phyloP scores from a whole-genome alignment of 2,113 vertebrate species.

The Cheirogaleus medius region DNA sequence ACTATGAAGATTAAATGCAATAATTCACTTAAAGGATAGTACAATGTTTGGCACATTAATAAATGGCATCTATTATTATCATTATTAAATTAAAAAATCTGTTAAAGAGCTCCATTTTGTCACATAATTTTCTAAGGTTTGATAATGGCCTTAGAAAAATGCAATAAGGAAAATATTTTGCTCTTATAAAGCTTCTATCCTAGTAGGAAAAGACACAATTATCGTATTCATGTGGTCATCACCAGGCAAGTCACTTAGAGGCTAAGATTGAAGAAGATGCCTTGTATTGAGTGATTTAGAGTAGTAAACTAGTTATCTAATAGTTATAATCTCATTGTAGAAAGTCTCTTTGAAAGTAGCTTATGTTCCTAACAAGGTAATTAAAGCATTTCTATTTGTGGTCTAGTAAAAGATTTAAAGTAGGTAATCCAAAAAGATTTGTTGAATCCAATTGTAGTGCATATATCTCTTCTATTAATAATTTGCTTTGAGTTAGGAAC shows the following conservation, averaged over 20 bases:
- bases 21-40: not conserved
- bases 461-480: not conserved
- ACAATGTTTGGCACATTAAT: not conserved
- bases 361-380: not conserved
- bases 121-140: not conserved
- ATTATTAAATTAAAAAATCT: not conserved
- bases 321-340: not conserved
- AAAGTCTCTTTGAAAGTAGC: not conserved
- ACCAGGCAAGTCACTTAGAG: not conserved
- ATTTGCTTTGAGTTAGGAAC: not conserved
- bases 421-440: not conserved
- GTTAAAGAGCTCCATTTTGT: not conserved
- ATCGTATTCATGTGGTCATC: not conserved
- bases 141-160: not conserved
- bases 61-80: not conserved
- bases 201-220: not conserved
- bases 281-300: not conserved
- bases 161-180: not conserved
- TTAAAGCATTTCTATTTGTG: not conserved
- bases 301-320: not conserved
- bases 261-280: not conserved
- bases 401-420: slow-evolving; percentile 4
- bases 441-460: not conserved
- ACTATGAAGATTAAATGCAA: not conserved
- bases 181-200: not conserved